Conservation (phyloP, 2,888 invertebrate species). For the Acrocyrtus sp. region DNA sequence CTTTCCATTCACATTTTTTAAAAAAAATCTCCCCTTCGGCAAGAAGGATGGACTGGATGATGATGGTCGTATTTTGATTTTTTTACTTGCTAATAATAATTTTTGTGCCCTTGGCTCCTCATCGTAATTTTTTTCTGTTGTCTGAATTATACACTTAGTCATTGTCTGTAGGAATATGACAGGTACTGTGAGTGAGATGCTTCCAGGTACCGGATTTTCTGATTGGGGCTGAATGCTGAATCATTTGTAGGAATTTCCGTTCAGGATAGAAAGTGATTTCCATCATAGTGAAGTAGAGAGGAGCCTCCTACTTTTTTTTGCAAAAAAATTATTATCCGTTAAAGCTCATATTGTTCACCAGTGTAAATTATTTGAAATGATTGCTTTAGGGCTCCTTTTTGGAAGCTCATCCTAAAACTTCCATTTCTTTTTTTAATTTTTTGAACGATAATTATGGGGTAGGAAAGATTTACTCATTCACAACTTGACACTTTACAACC, state of each 20-base stretch:
- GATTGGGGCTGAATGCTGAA: no score
- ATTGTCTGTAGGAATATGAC: background rate
- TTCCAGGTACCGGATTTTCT: background rate
- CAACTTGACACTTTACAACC: conserved; percentile 27
- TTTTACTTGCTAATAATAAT: conserved; percentile 15
- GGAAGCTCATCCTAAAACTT: no score
- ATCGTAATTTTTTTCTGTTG: background rate
- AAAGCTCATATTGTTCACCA: no score
- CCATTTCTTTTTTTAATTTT: conserved; percentile 1
- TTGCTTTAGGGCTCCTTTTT: no score
- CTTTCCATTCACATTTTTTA: conserved; percentile 38
- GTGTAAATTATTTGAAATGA: no score
- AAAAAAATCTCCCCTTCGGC: conserved; percentile 25
- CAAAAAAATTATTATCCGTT: no score
- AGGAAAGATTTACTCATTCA: conserved; percentile 16
- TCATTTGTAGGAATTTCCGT: no score
- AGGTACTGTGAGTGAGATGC: background rate
- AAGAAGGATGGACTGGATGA: background rate
- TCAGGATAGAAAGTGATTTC: no score
- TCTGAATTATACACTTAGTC: background rate
- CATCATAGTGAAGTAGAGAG: no score
- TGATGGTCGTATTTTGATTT: background rate
- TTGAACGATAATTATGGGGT: conserved; percentile 25
- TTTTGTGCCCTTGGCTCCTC: conserved; percentile 5
- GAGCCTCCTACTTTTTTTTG: no score